Conservation (phyloP, 2,888 invertebrate species). For the Matsumyia berberina region DNA sequence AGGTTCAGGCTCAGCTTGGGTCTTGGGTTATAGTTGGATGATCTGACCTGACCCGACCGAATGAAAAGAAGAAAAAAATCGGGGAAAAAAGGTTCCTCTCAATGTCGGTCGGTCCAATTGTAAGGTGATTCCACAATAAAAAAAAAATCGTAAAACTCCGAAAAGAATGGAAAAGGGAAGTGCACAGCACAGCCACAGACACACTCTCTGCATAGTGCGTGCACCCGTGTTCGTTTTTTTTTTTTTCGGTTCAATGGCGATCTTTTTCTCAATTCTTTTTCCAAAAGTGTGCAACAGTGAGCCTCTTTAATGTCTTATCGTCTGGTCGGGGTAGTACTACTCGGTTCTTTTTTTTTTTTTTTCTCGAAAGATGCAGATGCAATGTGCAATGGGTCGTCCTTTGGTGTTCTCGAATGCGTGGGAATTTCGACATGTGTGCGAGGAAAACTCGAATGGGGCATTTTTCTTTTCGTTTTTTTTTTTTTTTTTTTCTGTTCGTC, state of each 20-base stretch:
- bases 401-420: conserved; percentile 68
- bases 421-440: conserved; percentile 77
- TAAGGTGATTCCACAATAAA: conserved; percentile 58
- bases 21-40: conserved; percentile 19
- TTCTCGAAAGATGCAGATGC: conserved; percentile 70
- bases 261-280: conserved; percentile 35
- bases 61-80: conserved; percentile 4
- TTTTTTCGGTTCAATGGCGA: conserved; percentile 67
- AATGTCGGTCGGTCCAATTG: conserved; percentile 42
- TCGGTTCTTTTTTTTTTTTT: background rate
- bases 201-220: background rate
- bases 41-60: conserved; percentile 33
- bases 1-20: conserved; percentile 31
- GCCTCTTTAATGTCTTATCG: conserved; percentile 67
- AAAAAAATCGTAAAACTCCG: conserved; percentile 60
- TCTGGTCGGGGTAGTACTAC: conserved; percentile 36
- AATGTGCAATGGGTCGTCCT: conserved; percentile 72
- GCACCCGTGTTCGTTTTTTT: conserved; percentile 64
- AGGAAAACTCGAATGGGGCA: conserved; percentile 70
- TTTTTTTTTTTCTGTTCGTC: background rate
- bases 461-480: conserved; percentile 54
- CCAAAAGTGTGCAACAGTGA: conserved; percentile 69
- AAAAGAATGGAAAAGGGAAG: conserved; percentile 46
- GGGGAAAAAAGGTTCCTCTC: conserved; percentile 50
- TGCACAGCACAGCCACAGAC: conserved; percentile 30